A percentile compares a stretch with the other conserved stretches of the same genome.
phyloP scores from a whole-genome alignment of 2,888 invertebrate genomes.

The Agriopis leucophaearia region DNA sequence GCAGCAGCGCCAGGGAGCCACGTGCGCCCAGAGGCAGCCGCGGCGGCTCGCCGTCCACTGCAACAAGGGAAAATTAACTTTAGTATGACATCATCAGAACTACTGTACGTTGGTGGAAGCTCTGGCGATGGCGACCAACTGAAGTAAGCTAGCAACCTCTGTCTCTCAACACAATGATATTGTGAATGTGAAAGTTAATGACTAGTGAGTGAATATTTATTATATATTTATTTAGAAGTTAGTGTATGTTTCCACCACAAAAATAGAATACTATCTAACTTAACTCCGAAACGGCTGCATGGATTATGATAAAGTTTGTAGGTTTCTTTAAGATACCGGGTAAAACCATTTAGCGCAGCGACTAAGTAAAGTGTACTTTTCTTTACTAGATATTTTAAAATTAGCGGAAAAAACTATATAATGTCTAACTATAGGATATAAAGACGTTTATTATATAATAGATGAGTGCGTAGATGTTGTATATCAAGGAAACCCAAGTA shows the following conservation, averaged over 20 bases:
- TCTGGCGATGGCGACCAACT: too few relatives aligned
- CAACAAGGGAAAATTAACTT: slow-evolving; percentile 53
- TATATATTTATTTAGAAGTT: too few relatives aligned
- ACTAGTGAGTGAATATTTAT: too few relatives aligned
- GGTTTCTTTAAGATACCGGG: too few relatives aligned
- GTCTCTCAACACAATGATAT: too few relatives aligned
- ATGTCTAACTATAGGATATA: not conserved
- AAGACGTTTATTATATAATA: not conserved
- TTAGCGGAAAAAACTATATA: too few relatives aligned
- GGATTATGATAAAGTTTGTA: not conserved
- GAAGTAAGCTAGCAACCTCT: not conserved
- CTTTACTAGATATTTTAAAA: too few relatives aligned
- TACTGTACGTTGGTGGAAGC: not conserved
- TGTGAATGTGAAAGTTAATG: too few relatives aligned
- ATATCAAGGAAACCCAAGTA: not conserved
- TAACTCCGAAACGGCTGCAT: not conserved
- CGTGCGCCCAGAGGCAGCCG: slow-evolving; percentile 85
- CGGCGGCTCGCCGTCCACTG: slow-evolving; percentile 87
- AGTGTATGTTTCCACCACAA: too few relatives aligned
- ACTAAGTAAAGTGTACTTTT: too few relatives aligned
- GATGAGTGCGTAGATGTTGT: not conserved
- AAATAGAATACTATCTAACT: too few relatives aligned
- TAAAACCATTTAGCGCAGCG: too few relatives aligned
- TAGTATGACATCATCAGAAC: slow-evolving; percentile 6
- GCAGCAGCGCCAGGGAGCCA: slow-evolving; percentile 86